Evolutionary conservation across 2,797 vertebrate species (phyloP), one percentile per base, ranked within the genome.

Genomic region (Tauraco hartlaubi): DNA sequence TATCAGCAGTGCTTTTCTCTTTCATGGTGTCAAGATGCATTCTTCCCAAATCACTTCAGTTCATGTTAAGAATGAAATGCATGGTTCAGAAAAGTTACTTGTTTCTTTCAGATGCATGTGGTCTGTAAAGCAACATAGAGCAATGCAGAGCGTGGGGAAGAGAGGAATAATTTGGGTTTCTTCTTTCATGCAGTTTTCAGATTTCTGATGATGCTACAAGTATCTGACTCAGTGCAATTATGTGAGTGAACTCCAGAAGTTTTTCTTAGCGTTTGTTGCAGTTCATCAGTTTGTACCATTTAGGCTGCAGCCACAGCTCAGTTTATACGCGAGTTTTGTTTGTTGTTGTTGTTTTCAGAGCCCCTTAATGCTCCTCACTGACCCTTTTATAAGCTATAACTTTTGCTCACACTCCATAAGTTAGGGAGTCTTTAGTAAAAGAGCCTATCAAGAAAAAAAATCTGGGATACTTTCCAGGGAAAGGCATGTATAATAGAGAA

Each of bases 351-450:
- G 83, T 94, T 93, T 96, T 90, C 90, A 67, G 90, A 97, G 64
- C 83, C 88, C 87, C 67, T 79, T 90, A 90, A 90, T 96, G 77
- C 77, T 96, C 88, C 88, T 94, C 54, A 67, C 41, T 90, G 88
- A 97, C 96, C 96, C 89, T 91, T 96, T 96, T 92, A 81, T 92
- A 82, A 97, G 93, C 91, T 94, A 77, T 90, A 95, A 95, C 91
- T 96, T 97, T 96, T 89, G 80, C 94, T 97, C 91, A 90, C 96
- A 97, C 92, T 96, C 92, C 88, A 97, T 97, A 96, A 97, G 84
- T 97, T 89, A 96, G 55, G 62, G 85, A 96, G 81, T 85, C 94
- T 83, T 97, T 90, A 93, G 79, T 84, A 76, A 93, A 95, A 94
- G 58, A 91, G 75, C 78, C 84, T 92, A 90, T 85, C 62, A 77